phyloP scores from a whole-genome alignment of 2,888 invertebrate species.

The Dexiosoma caninum region DNA sequence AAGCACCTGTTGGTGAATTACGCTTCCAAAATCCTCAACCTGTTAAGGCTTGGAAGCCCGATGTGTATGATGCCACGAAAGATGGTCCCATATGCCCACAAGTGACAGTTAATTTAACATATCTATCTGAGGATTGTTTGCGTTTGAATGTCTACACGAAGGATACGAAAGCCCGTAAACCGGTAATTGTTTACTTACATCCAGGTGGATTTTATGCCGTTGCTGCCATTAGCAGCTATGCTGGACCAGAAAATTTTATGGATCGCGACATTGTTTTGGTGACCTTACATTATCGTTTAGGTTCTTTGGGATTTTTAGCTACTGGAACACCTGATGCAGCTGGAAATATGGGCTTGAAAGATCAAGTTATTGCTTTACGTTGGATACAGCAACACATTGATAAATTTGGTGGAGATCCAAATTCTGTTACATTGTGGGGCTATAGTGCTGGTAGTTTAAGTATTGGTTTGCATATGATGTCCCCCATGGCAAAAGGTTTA shows the following conservation, averaged over 20 bases:
- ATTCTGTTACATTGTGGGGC: slow-evolving; percentile 82
- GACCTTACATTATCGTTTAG: slow-evolving; percentile 82
- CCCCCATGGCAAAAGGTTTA: slow-evolving; percentile 83
- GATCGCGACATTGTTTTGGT: slow-evolving; percentile 83
- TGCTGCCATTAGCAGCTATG: slow-evolving; percentile 79
- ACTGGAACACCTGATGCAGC: slow-evolving; percentile 83
- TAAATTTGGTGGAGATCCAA: slow-evolving; percentile 83
- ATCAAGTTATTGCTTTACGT: slow-evolving; percentile 83
- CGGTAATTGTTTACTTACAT: slow-evolving; percentile 84
- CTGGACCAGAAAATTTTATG: slow-evolving; percentile 80
- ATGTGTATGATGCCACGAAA: slow-evolving; percentile 79
- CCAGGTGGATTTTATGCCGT: slow-evolving; percentile 82
- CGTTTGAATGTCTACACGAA: slow-evolving; percentile 80
- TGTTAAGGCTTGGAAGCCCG: slow-evolving; percentile 77
- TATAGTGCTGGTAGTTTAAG: slow-evolving; percentile 80
- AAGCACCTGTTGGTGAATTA: slow-evolving; percentile 72
- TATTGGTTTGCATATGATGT: slow-evolving; percentile 80
- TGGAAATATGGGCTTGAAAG: slow-evolving; percentile 85
- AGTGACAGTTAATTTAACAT: slow-evolving; percentile 69
- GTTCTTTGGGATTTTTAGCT: slow-evolving; percentile 80
- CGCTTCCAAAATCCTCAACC: slow-evolving; percentile 78
- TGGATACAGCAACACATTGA: slow-evolving; percentile 83
- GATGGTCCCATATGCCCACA: slow-evolving; percentile 81
- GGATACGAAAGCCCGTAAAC: slow-evolving; percentile 69
- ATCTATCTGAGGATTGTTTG: slow-evolving; percentile 80